Base-by-base conservation (phyloP, 1,140 invertebrate species). In the Caenorhabditis inopinata region DNA sequence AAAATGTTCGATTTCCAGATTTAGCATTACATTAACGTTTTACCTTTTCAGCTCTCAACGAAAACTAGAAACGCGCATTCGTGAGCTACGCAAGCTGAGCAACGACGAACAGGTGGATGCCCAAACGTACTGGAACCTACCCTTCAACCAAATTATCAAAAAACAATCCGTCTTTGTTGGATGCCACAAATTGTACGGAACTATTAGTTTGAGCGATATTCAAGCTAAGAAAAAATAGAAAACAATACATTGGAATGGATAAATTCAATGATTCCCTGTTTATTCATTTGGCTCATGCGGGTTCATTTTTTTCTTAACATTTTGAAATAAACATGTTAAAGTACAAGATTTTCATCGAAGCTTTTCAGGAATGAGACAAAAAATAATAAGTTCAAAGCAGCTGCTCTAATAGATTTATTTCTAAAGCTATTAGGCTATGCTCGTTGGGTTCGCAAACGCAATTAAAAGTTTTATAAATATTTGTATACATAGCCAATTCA, bases 121-220 rank as follows among this genome's bases (percentile, higher is more conserved):
- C 2, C 76, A 83, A 21, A 82, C 79, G 16, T 85, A 85, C 48
- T 85, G 85, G 85, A 82, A 58, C 35, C 58, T 85, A 45, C 85
- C 85, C 16, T 85, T 85, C 83, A 86, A 86, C 38, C 76, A 83
- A 47, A 76, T 86, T 16, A 82, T 86, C 48, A 76, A 85, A 53
- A 86, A 87, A 38, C 85, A 87, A 32, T 48, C 80, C 14, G 48
- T 53, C 11, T 88, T 87, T 73, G 85, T 87, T 9, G 86, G 83
- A 4, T 87, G 85, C 35, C 85, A 86, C 73, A 86, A 86, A 82
- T 82, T 87, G 29, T 87, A 85, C 47, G 86, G 85, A 79, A 88
- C 74, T 18, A 68, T 68, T 21, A 68, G 58, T 38, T 68, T 68
- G 58, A 68, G 58, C n/a, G 58, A 68, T 18, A 68, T 68, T 68